phyloP scores from a whole-genome alignment of 1,140 invertebrate species.

The Aphaenogaster rudis region DNA sequence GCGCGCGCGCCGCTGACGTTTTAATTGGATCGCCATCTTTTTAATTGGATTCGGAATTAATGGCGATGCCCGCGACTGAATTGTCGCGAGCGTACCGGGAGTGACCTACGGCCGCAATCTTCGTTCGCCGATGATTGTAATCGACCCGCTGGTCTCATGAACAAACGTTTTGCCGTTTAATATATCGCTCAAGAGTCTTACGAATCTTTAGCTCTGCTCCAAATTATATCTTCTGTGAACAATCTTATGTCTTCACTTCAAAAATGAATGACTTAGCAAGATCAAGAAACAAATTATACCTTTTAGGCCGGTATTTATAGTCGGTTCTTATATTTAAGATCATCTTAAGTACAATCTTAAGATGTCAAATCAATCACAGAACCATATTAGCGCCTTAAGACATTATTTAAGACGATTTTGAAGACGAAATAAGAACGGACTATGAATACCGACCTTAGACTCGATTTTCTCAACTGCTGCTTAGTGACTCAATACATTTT shows the following conservation, averaged over 20 bases:
- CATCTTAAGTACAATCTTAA: too few relatives aligned
- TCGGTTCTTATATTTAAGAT: too few relatives aligned
- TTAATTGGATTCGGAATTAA: constrained; percentile 77
- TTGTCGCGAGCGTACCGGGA: constrained; percentile 34
- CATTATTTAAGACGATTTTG: too few relatives aligned
- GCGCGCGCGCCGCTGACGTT: constrained; percentile 54
- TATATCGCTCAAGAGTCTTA: not conserved
- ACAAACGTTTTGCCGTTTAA: not conserved
- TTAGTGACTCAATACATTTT: not conserved
- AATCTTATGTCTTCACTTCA: not conserved
- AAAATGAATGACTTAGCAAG: not conserved
- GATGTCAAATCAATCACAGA: too few relatives aligned
- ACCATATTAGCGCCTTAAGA: too few relatives aligned
- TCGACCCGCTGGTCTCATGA: not conserved
- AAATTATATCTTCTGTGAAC: not conserved
- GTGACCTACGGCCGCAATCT: constrained; percentile 35
- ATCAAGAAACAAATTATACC: not conserved
- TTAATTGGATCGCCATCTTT: constrained; percentile 78
- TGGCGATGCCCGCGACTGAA: constrained; percentile 63
- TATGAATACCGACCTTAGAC: too few relatives aligned
- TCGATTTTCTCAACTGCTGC: not conserved
- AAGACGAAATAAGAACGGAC: too few relatives aligned
- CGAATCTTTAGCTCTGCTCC: not conserved
- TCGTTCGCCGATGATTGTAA: constrained; percentile 19
- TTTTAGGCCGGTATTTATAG: too few relatives aligned